Evolutionary conservation across 2,113 vertebrate genomes (phyloP), one percentile per base, ranked within the genome.

Genomic region (Phyllostomus hastatus): DNA sequence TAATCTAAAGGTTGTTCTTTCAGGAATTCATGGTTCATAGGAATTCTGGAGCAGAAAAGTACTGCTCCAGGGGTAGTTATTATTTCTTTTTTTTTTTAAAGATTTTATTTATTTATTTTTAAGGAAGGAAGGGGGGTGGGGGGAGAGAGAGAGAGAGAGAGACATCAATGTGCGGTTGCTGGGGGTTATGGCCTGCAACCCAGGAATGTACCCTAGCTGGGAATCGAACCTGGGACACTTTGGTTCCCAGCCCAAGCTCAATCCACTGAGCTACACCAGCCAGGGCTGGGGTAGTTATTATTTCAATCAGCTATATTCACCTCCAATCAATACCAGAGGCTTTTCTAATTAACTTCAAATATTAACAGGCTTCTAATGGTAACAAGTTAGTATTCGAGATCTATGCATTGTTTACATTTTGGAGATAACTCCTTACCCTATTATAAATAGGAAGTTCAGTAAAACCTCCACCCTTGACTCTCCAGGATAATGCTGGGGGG

Each of bases 281-380:
- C n/a, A n/a, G n/a, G n/a, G n/a, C n/a, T n/a, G 73, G 76, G 9
- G 15, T 48, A 6, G 5, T 31, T 64, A 7, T 43, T 69, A 86
- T 57, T 54, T 31, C 7, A 85, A 43, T 88, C 19, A 88, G 41
- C 33, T 85, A 19, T 64, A 46, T 57, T 90, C 61, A 64, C 33
- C 46, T 46, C 15, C 33, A 41, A 54, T 80, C 35, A 70, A 70
- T 91, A 61, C 16, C 54, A 79, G 28, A 88, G 16, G 20, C 7
- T 93, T 93, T 85, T 50, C 26, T 92, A 88, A 95, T 89, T 76
- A 88, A 75, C 19, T 57, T 75, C 57, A 66, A 64, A 94, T 92
- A 91, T 46, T 85, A 93, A 81, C 69, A n/a, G 38, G 16, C 38
- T 91, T 43, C 50, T 46, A 52, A 33, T 66, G 22, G 33, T 82